A percentile compares a stretch with the other conserved stretches of the same genome.
Conservation (phyloP, 2,113 vertebrate genomes). For the Fregata magnificens region DNA sequence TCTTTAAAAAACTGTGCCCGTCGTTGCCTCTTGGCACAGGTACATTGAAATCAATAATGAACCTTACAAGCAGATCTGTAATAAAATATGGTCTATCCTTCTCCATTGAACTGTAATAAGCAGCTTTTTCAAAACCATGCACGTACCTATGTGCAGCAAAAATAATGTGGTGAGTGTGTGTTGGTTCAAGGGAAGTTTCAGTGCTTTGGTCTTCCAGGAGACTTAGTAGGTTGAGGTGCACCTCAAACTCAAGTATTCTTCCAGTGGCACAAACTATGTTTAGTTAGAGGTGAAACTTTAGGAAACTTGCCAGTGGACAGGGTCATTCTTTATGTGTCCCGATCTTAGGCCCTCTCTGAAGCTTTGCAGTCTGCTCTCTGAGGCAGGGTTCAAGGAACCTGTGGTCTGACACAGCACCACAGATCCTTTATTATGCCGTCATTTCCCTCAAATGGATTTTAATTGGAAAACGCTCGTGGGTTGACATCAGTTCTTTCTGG, state of each 20-base stretch:
- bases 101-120: constrained; percentile 7
- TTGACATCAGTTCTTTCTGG: background rate
- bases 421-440: background rate
- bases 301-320: background rate
- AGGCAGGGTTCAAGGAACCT: background rate
- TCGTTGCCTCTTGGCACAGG: constrained; percentile 25
- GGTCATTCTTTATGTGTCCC: background rate
- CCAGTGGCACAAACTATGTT: background rate
- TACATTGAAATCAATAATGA: constrained; percentile 59
- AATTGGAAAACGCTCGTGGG: fast-evolving
- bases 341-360: background rate
- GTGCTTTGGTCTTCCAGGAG: background rate
- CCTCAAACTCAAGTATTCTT: background rate
- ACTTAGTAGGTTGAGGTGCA: background rate
- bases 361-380: background rate
- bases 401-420: background rate
- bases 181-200: background rate
- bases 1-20: constrained; percentile 21
- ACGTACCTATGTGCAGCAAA: background rate
- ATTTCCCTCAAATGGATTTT: background rate
- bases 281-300: background rate
- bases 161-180: background rate
- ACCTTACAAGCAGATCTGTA: background rate
- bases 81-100: constrained; percentile 21
- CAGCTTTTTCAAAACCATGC: constrained; percentile 5